These are phyloP conservation scores for Lamprologus tigripictilis DNA, from an alignment of 2,113 vertebrate species.

Conservation along the genomic window DNA sequence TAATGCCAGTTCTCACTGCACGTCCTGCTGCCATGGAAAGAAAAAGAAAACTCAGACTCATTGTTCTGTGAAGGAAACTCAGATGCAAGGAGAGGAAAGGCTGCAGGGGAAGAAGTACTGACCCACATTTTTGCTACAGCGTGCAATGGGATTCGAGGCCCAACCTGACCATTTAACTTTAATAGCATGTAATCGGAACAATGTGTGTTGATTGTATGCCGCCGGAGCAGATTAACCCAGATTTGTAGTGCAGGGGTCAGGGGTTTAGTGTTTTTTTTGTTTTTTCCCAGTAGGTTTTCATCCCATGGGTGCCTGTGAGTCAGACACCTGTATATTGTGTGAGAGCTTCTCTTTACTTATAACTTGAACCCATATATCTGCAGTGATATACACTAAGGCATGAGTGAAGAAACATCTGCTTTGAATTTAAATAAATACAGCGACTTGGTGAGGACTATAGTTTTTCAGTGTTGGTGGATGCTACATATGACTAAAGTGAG, in stretches of 20 bases:
- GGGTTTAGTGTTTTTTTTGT: background rate
- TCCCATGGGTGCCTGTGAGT: background rate
- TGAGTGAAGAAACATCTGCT: slow-evolving; percentile 8
- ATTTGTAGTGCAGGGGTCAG: slow-evolving; percentile 28
- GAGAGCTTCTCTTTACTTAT: background rate
- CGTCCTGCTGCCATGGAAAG: background rate
- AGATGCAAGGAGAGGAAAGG: slow-evolving; percentile 31
- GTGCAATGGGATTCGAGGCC: slow-evolving; percentile 37
- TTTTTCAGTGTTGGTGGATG: background rate
- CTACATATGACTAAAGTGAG: background rate
- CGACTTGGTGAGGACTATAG: background rate
- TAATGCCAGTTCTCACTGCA: slow-evolving; percentile 15
- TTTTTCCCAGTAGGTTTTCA: background rate
- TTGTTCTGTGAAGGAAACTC: slow-evolving; percentile 59
- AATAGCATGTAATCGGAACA: slow-evolving; percentile 51
- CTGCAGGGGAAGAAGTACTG: slow-evolving; percentile 14
- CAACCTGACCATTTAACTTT: slow-evolving; percentile 38
- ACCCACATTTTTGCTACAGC: slow-evolving; percentile 52
- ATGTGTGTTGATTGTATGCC: slow-evolving; percentile 51
- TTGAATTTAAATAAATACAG: background rate
- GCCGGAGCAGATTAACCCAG: slow-evolving; percentile 48
- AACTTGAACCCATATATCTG: background rate
- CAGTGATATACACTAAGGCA: background rate
- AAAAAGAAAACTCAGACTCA: slow-evolving; percentile 29
- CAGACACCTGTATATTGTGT: slow-evolving; percentile 1